These are phyloP conservation scores for Semotilus atromaculatus DNA, from an alignment of 2,797 vertebrate species.

Conservation along the genomic window DNA sequence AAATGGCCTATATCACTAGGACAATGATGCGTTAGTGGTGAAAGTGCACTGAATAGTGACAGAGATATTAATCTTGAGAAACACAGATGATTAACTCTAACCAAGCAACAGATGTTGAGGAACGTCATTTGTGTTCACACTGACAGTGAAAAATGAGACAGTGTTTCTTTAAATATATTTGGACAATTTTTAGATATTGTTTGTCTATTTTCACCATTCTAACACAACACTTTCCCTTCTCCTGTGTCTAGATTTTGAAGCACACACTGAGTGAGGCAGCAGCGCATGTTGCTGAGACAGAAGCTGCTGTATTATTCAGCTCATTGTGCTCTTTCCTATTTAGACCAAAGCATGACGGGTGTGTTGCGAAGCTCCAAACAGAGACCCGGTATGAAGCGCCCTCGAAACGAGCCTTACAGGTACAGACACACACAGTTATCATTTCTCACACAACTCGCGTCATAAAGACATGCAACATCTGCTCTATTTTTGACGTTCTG, in stretches of 20 bases:
- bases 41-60: slow-evolving; percentile 15
- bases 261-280: no score
- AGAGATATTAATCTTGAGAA: slow-evolving; percentile 32
- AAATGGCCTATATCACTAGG: slow-evolving; percentile 28
- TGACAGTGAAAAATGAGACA: neutral
- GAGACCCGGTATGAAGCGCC: slow-evolving; percentile 40
- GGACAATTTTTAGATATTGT: neutral
- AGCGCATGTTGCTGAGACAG: neutral
- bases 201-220: neutral
- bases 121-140: neutral
- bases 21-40: slow-evolving; percentile 13
- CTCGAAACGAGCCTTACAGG: slow-evolving; percentile 53
- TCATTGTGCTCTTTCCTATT: neutral
- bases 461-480: slow-evolving; percentile 6
- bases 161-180: neutral
- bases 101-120: slow-evolving; percentile 22
- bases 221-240: no score
- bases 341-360: slow-evolving; percentile 53
- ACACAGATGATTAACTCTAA: slow-evolving; percentile 37
- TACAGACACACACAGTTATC: slow-evolving; percentile 2
- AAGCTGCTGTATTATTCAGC: slow-evolving; percentile 20
- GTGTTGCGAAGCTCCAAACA: slow-evolving; percentile 44
- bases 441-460: neutral
- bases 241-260: neutral
- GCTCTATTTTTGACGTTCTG: slow-evolving; percentile 1